phyloP scores from a whole-genome alignment of 2,113 vertebrate genomes.

The Trachemys scripta region DNA sequence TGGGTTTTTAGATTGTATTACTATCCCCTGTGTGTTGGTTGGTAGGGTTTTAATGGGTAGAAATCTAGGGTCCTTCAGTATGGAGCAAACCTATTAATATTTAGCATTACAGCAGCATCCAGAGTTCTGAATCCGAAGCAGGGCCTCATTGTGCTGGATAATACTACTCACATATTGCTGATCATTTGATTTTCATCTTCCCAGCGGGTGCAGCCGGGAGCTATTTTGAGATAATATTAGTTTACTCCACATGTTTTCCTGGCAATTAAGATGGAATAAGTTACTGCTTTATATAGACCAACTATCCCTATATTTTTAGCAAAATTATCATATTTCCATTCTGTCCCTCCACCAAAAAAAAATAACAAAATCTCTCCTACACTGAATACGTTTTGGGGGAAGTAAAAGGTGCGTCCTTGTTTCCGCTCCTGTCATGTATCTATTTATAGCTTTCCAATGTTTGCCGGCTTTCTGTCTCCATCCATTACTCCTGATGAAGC shows the following conservation, averaged over 20 bases:
- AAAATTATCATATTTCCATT: constrained; percentile 46
- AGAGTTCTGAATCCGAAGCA: neutral
- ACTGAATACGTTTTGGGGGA: constrained; percentile 30
- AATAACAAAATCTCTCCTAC: constrained; percentile 22
- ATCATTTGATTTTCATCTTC: neutral
- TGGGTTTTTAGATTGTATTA: neutral
- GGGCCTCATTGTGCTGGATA: neutral
- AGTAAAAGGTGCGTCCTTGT: neutral
- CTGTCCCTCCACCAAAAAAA: neutral
- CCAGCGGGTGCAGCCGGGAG: neutral
- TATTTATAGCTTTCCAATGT: neutral
- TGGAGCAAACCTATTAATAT: accelerated
- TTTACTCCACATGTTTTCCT: neutral
- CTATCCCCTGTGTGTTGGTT: neutral
- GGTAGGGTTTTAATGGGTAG: neutral
- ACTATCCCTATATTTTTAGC: constrained; percentile 11
- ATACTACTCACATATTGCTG: neutral
- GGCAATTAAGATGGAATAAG: constrained; percentile 47
- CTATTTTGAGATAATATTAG: constrained; percentile 34
- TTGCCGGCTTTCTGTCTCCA: neutral
- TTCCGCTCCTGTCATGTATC: neutral
- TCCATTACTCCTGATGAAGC: neutral
- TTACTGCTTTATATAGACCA: neutral
- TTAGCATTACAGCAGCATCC: neutral
- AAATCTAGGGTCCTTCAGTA: accelerated